Evolutionary conservation across 2,888 invertebrate genomes (phyloP).

Genomic region (Cheilosia pagana): DNA sequence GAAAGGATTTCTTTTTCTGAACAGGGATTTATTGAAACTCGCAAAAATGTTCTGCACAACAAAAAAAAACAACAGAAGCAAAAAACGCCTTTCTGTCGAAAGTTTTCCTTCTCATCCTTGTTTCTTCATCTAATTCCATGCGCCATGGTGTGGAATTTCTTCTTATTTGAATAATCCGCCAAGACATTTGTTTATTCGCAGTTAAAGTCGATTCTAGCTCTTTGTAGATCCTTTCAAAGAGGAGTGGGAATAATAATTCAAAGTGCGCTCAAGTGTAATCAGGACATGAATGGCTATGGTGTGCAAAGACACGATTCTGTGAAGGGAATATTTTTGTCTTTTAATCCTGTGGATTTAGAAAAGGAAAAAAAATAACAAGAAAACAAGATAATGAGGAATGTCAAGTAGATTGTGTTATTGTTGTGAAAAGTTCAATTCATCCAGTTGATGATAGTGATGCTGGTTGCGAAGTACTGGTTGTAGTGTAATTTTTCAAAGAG

Average conservation of each 20-base stretch:
- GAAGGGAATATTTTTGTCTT: slow-evolving; percentile 28
- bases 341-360: slow-evolving; percentile 38
- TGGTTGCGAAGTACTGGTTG: slow-evolving; percentile 7
- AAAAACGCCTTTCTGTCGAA: slow-evolving; percentile 9
- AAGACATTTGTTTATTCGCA: slow-evolving; percentile 66
- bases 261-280: slow-evolving; percentile 48
- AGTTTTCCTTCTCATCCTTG: slow-evolving; percentile 26
- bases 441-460: slow-evolving; percentile 27
- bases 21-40: slow-evolving; percentile 50
- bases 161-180: slow-evolving; percentile 62
- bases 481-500: slow-evolving; percentile 1
- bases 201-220: slow-evolving; percentile 43
- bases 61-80: no score
- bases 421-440: slow-evolving; percentile 67
- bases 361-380: slow-evolving; percentile 40
- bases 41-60: background rate
- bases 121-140: slow-evolving; percentile 33
- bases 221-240: slow-evolving; percentile 40
- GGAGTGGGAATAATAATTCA: slow-evolving; percentile 46
- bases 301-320: slow-evolving; percentile 20
- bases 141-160: background rate
- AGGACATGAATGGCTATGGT: slow-evolving; percentile 48
- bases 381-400: slow-evolving; percentile 50
- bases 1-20: slow-evolving; percentile 5
- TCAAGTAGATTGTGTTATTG: slow-evolving; percentile 68